Evolutionary conservation across 2,797 vertebrate genomes (phyloP), one percentile per base, ranked within the genome.

Genomic region (Rhadinocentrus ornatus): DNA sequence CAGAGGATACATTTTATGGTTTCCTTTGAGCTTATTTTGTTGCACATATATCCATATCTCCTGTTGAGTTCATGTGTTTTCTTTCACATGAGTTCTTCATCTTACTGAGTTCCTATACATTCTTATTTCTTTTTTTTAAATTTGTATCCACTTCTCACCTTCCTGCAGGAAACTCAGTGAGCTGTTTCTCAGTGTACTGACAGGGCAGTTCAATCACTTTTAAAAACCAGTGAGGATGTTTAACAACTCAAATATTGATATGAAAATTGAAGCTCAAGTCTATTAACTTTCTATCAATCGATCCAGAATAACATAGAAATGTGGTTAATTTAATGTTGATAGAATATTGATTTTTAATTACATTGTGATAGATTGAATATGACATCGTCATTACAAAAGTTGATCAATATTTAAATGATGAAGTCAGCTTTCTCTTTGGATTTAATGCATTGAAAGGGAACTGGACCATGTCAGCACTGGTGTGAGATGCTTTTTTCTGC

Each of bases 311-410:
- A 68, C 80, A 74, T 6, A 68, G 79, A 87, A 66, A 27, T 67
- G 59, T 50, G 81, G 54, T 70, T 83, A 72, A 72, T 88, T 87
- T 86, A 73, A 80, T 66, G 70, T 80, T 88, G 84, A 88, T 87
- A 75, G 81, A 64, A 63, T 84, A 92, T 92, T 75, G 89, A 89
- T 89, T 91, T 86, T 91, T 81, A 88, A 88, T 91, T 88, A 80
- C 62, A 69, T 31, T n/a, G 62, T 62, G 82, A 86, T 80, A 86
- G 87, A 89, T 88, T 90, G 86, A 89, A 89, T 87, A 87, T 87
- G 89, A 92, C 85, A 84, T 72, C 75, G 76, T 87, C 81, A 73
- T 89, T 90, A 81, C 58, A 80, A 86, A 80, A 76, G 60, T 65
- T 74, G 69, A 84, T 91, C 85, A 89, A 90, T 92, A 90, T 82